Conservation (phyloP, 2,797 vertebrate species). For the Gymnoscopelus microlampas region DNA sequence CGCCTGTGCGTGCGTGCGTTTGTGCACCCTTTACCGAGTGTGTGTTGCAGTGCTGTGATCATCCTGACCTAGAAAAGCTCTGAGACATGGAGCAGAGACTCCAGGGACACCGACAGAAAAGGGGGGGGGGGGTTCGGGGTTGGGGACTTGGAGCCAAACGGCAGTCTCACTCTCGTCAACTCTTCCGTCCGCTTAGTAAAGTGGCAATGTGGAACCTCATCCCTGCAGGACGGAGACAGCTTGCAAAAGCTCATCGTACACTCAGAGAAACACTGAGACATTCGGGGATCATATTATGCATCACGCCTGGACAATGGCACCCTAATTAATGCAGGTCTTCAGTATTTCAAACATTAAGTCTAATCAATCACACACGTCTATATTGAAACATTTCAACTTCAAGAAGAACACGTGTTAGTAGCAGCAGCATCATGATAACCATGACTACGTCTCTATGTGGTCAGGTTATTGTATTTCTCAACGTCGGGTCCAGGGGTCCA, state of each 20-base stretch:
- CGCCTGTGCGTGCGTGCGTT: constrained; percentile 8
- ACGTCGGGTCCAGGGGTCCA: neutral
- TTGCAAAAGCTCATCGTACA: constrained; percentile 60
- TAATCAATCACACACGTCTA: no score
- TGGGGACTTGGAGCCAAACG: constrained; percentile 47
- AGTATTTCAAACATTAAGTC: no score
- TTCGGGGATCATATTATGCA: constrained; percentile 30
- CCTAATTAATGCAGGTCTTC: no score
- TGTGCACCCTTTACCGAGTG: neutral
- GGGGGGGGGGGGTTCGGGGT: neutral
- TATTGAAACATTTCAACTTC: no score
- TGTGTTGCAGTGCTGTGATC: constrained; percentile 62
- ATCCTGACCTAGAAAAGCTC: constrained; percentile 77
- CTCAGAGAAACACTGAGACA: constrained; percentile 51
- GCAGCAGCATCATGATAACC: no score
- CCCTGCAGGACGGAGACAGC: constrained; percentile 43
- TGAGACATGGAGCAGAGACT: constrained; percentile 64
- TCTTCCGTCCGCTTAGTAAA: constrained; percentile 12
- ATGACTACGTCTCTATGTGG: neutral
- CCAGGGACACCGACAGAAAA: constrained; percentile 52
- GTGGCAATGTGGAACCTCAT: constrained; percentile 39
- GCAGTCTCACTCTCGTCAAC: constrained; percentile 50
- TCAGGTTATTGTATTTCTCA: constrained; percentile 16
- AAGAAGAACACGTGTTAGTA: no score
- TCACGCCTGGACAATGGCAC: constrained; percentile 4